Evolutionary conservation across 1,140 invertebrate genomes (phyloP).

Genomic region (Pectinophora gossypiella): DNA sequence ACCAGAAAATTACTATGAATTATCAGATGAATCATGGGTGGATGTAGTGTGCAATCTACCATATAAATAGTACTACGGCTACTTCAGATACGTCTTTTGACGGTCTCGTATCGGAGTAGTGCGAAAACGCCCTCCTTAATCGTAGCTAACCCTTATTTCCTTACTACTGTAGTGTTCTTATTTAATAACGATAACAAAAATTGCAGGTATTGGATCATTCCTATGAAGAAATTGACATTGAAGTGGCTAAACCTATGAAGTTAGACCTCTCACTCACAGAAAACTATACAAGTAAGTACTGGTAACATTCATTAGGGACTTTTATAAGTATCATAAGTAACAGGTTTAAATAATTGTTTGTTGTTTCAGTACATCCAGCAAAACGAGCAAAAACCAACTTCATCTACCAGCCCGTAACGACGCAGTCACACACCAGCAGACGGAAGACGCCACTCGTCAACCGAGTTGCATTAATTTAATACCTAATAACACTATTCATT

Average conservation of each 20-base stretch:
- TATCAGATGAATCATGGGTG: no score
- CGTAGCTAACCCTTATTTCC: no score
- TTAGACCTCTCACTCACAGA: slow-evolving; percentile 62
- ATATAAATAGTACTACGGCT: no score
- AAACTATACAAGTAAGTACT: slow-evolving; percentile 59
- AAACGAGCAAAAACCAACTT: slow-evolving; percentile 66
- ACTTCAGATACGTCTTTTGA: no score
- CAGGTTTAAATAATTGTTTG: no score
- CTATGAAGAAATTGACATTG: slow-evolving; percentile 68
- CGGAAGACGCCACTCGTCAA: slow-evolving; percentile 78
- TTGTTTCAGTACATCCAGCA: slow-evolving; percentile 53
- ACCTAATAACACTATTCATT: neutral
- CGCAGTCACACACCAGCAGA: slow-evolving; percentile 65
- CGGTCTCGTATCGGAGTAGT: no score
- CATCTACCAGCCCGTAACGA: slow-evolving; percentile 56
- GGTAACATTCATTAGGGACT: neutral
- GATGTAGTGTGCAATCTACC: no score
- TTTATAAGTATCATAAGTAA: no score
- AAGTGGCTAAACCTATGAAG: slow-evolving; percentile 64
- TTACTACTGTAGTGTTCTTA: no score
- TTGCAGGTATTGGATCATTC: slow-evolving; percentile 66
- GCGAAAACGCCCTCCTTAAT: no score
- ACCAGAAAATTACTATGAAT: no score
- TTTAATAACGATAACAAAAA: neutral
- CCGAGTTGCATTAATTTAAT: slow-evolving; percentile 70